Evolutionary conservation across 2,113 vertebrate genomes (phyloP), one percentile per base, ranked within the genome.

Genomic region (Piaya cayana): DNA sequence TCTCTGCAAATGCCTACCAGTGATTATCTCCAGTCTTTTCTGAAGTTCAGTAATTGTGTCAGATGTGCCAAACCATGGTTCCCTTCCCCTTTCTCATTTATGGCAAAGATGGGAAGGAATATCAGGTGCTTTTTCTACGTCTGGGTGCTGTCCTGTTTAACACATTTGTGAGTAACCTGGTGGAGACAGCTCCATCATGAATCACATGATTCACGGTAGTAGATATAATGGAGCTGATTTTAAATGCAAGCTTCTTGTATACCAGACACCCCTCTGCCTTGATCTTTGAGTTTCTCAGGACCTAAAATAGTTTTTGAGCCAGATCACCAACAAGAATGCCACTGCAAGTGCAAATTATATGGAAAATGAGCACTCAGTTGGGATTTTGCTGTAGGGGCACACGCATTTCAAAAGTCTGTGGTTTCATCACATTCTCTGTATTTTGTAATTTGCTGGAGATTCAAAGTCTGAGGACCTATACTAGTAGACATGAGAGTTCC

Each of bases 311-410:
- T 8, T 88, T 87, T 64, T 39, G 39, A 90, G 43, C 10, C 27
- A 85, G 13, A 52, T 45, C 10, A 20, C 12, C 23, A 47, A 34
- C 5, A 68, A 17, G 8, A 63, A 63, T 68, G 11, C 6, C 30
- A n/a, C 11, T 37, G 43, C 1, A 4, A 70, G 9, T 63, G 14
- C 53, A 75, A 53, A 70, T 1, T 62, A 16, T 30, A 88, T 18
- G 5, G 53, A 36, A 50, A 82, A 45, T 15, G 3, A 71, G 9
- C 7, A 20, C 15, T 79, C 0, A 0, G 2, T 45, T 79, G 29
- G 82, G 34, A 63, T 22, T 19, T 71, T 2, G 1, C 0, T 55
- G 37, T 75, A 62, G 32, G 30, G 32, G n/a, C 30, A 62, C 8
- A 80, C 32, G 29, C 1, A 9, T 90, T 86, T 76, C 19, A 68